A percentile compares a stretch with the other conserved stretches of the same genome.
Conservation (phyloP, 1,140 invertebrate genomes). For the Aphelenchoides fujianensis region DNA sequence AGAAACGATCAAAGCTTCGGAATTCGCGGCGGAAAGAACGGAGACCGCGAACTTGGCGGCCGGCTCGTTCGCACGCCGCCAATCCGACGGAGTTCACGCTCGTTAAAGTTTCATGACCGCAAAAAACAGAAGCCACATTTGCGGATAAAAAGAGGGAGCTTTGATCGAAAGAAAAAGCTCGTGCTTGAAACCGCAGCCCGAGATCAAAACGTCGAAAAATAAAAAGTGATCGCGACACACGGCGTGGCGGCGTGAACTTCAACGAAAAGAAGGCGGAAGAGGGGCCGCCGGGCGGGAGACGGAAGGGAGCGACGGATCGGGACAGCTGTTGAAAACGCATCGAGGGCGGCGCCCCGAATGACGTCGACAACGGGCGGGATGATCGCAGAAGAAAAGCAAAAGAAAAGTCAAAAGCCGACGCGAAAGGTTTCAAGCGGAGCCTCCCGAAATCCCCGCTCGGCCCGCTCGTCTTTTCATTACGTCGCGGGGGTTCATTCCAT, state of each 20-base stretch:
- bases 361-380: neutral
- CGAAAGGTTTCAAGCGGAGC: neutral
- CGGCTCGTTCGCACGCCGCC: neutral
- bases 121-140: neutral
- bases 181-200: neutral
- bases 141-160: neutral
- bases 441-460: neutral
- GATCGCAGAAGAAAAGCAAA: neutral
- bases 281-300: neutral
- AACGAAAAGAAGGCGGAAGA: neutral
- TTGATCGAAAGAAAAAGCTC: neutral
- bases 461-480: neutral
- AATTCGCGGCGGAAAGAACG: no score
- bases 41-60: no score
- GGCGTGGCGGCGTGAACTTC: neutral
- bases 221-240: no score
- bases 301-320: neutral
- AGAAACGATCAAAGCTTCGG: neutral
- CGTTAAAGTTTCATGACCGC: neutral
- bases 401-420: neutral
- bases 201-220: neutral
- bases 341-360: no score
- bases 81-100: neutral
- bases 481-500: no score
- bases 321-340: no score